A percentile compares a stretch with the other conserved stretches of the same genome.
Conservation (phyloP, 2,888 invertebrate species). For the Agrochola macilenta region DNA sequence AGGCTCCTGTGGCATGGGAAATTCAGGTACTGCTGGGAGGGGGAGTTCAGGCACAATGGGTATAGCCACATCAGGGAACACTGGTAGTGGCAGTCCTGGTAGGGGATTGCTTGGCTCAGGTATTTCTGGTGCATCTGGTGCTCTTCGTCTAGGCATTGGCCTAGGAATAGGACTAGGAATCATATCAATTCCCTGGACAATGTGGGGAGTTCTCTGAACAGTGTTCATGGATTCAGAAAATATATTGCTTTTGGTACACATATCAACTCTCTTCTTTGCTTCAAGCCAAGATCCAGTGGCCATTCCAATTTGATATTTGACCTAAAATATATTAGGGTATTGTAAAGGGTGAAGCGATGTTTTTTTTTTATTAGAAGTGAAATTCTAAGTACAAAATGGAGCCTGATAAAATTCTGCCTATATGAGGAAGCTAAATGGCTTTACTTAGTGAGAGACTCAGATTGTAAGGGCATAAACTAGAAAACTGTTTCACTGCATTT, state of each 20-base stretch:
- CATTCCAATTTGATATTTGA: constrained; percentile 2
- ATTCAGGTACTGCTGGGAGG: constrained; percentile 32
- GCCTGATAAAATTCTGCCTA: background rate
- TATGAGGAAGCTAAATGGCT: background rate
- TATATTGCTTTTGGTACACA: constrained; percentile 4
- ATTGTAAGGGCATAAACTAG: background rate
- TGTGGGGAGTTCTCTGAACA: background rate
- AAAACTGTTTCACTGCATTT: background rate
- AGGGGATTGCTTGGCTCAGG: constrained; percentile 44
- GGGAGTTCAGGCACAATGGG: constrained; percentile 53
- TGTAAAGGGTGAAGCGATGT: background rate
- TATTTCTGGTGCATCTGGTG: constrained; percentile 31
- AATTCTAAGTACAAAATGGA: background rate
- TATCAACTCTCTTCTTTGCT: background rate
- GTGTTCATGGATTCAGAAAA: background rate
- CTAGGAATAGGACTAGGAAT: constrained; percentile 7
- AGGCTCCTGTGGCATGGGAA: constrained; percentile 44
- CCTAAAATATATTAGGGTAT: constrained; percentile 25
- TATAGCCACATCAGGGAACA: constrained; percentile 48
- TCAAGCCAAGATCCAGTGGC: background rate
- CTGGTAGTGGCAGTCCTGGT: constrained; percentile 47
- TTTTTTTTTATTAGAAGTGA: background rate
- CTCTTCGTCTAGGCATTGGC: constrained; percentile 24
- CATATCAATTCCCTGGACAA: constrained; percentile 24
- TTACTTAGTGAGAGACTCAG: background rate